These are phyloP conservation scores for Sebastes steindachneri DNA, from an alignment of 2,797 vertebrate genomes.

Conservation along the genomic window DNA sequence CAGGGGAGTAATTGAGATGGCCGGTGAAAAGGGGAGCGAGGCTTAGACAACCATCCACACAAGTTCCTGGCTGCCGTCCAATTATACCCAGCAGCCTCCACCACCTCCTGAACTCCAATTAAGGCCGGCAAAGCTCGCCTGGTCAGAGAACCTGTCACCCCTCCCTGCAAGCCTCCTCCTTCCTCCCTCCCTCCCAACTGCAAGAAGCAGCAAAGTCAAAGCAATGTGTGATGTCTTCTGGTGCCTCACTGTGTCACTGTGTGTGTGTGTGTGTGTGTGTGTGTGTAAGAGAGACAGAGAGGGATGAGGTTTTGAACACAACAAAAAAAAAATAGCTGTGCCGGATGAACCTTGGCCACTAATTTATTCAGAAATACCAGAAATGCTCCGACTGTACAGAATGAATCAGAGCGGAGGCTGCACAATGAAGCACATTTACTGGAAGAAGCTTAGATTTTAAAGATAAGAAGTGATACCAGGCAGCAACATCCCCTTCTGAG, in stretches of 20 bases:
- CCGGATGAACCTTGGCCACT: not conserved
- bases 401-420: not conserved
- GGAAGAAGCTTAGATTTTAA: not conserved
- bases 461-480: no score
- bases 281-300: not conserved
- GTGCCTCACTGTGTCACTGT: conserved; percentile 7
- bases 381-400: no score
- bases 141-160: conserved; percentile 76
- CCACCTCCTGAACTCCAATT: conserved; percentile 80
- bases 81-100: conserved; percentile 75
- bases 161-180: not conserved
- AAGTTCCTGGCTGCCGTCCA: conserved; percentile 74
- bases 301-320: not conserved
- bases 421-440: not conserved
- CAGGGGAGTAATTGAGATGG: conserved; percentile 75
- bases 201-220: conserved; percentile 71
- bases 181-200: conserved; percentile 3
- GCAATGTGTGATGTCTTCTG: conserved; percentile 64
- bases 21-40: conserved; percentile 55
- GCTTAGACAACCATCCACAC: conserved; percentile 66
- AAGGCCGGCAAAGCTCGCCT: conserved; percentile 63
- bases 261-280: not conserved
- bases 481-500: no score
- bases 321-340: conserved; percentile 4
- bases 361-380: not conserved